Conservation (phyloP, 2,888 invertebrate genomes). For the Nephrotoma appendiculata region DNA sequence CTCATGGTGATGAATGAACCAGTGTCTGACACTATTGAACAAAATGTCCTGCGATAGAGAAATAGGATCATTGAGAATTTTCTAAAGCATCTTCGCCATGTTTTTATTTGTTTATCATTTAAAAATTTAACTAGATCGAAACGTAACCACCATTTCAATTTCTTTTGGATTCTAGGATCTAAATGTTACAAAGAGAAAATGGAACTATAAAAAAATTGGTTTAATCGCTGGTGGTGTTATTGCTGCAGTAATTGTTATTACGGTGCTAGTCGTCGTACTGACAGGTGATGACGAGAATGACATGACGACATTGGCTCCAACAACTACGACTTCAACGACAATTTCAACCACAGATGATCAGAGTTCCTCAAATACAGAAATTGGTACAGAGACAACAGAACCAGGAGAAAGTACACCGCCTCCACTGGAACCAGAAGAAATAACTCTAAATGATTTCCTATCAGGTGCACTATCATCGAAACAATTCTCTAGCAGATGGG, state of each 20-base stretch:
- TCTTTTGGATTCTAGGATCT: background rate
- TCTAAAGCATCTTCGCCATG: too few species aligned
- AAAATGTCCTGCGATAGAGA: too few species aligned
- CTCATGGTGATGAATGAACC: too few species aligned
- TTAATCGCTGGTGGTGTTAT: conserved; percentile 40
- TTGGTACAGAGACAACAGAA: background rate
- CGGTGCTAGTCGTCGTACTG: conserved; percentile 42
- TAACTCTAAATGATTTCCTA: conserved; percentile 57
- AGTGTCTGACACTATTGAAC: too few species aligned
- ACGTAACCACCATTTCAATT: background rate
- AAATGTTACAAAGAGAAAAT: conserved; percentile 21
- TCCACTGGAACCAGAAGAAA: conserved; percentile 12
- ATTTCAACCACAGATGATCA: too few species aligned
- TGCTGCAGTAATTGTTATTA: conserved; percentile 40
- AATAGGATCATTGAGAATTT: too few species aligned
- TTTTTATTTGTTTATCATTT: too few species aligned
- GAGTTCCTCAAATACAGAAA: conserved; percentile 7
- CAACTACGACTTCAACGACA: too few species aligned
- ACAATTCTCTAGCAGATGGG: conserved; percentile 69
- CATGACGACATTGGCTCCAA: background rate
- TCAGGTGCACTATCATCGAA: conserved; percentile 47
- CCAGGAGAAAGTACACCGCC: background rate
- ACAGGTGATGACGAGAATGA: conserved; percentile 16
- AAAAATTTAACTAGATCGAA: background rate
- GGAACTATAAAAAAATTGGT: conserved; percentile 39